Percentiles rank a stretch among this genome's conserved stretches.
These are phyloP conservation scores for Drosophila sturtevanti DNA, from an alignment of 1,140 invertebrate species.

Conservation along the genomic window DNA sequence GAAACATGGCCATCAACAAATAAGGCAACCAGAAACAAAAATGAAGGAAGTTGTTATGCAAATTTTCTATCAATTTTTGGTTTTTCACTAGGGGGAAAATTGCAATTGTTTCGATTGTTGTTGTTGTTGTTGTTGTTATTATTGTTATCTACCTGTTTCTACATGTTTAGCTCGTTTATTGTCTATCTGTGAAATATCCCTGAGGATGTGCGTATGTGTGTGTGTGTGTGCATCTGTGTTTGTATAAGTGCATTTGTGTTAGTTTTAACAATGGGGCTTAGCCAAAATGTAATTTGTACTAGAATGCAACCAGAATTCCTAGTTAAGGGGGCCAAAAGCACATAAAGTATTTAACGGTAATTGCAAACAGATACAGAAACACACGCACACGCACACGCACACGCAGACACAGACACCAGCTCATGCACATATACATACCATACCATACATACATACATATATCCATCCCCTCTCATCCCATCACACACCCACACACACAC, in stretches of 20 bases:
- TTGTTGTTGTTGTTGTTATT: constrained; percentile 34
- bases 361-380: constrained; percentile 3
- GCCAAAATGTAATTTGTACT: constrained; percentile 64
- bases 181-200: constrained; percentile 2
- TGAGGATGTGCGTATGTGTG: not conserved
- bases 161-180: constrained; percentile 57
- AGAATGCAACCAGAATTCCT: constrained; percentile 32
- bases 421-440: no score
- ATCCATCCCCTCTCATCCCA: no score
- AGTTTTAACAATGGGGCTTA: not conserved
- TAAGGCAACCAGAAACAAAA: constrained; percentile 12
- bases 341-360: constrained; percentile 35
- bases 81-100: not conserved
- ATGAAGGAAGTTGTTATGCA: constrained; percentile 1
- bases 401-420: constrained; percentile 4
- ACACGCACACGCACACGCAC: constrained; percentile 15
- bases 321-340: constrained; percentile 16
- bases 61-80: constrained; percentile 5
- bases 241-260: not conserved
- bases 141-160: constrained; percentile 45
- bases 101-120: constrained; percentile 32
- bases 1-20: constrained; percentile 12
- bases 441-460: no score
- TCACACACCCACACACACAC: not conserved
- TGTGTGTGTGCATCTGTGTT: constrained; percentile 20